A percentile compares a stretch with the other conserved stretches of the same genome.
Conservation (phyloP, 2,797 vertebrate species). For the Calcarius lapponicus region DNA sequence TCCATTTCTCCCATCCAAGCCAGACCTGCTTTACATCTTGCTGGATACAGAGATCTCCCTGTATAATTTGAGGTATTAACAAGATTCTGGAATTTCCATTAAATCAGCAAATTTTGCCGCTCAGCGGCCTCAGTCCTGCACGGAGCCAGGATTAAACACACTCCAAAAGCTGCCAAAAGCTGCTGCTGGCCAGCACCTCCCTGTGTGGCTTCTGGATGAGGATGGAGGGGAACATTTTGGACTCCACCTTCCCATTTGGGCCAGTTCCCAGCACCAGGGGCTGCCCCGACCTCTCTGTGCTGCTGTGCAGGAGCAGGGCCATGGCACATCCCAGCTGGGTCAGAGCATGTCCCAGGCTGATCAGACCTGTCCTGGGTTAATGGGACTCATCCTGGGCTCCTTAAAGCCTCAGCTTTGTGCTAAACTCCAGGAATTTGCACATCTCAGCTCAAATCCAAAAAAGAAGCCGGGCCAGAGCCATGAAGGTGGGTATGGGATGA, state of each 20-base stretch:
- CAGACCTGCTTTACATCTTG: neutral
- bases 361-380: too few relatives aligned
- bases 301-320: neutral
- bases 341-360: rapidly evolving
- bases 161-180: neutral
- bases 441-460: neutral
- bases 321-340: rapidly evolving
- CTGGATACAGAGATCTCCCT: neutral
- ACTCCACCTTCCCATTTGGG: rapidly evolving
- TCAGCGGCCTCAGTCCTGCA: neutral
- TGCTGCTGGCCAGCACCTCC: neutral
- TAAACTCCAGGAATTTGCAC: neutral
- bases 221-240: neutral
- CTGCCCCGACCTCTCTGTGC: rapidly evolving
- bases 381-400: neutral
- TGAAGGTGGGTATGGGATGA: rapidly evolving
- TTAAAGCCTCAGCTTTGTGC: neutral
- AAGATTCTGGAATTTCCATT: neutral
- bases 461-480: neutral
- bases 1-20: neutral
- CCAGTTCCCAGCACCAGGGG: neutral
- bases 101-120: neutral
- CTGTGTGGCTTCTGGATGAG: neutral
- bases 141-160: neutral
- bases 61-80: neutral